Evolutionary conservation across 2,888 invertebrate genomes (phyloP), one percentile per base, ranked within the genome.

Genomic region (Pemphredon lugubris): DNA sequence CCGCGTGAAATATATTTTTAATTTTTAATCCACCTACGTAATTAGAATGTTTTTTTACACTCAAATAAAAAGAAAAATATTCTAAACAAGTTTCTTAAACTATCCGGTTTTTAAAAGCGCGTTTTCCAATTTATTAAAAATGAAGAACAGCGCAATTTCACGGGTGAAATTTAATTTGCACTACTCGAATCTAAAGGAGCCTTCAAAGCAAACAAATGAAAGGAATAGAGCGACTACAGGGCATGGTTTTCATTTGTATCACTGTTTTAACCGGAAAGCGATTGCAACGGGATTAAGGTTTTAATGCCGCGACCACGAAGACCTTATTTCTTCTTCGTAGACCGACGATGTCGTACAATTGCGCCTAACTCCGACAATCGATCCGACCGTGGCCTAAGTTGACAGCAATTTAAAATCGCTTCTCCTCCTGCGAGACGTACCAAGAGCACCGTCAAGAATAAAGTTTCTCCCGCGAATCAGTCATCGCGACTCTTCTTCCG

Each of bases 341-440:
- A 54, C 50, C 50, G 51, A 61, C 69, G 67, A 55, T 45, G 65
- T 60, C 61, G 59, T 67, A 69, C 74, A 79, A 87, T 87, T 87
- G 83, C 78, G 82, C 45, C 81, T 85, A 84, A 88, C 85, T 86
- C 83, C 51, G 84, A 79, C 86, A 88, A 89, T 85, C 83, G 87
- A 89, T 89, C 85, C 84, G 89, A 82, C 89, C 89, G 78, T 89
- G 89, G 87, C 87, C 87, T 81, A 85, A 87, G 84, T 89, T 89
- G 84, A 89, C 87, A 85, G 86, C 87, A 88, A 89, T 89, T 88
- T 86, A 89, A 79, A 85, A 78, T 85, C 77, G 77, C 78, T 81
- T 75, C 73, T 75, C 44, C 65, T 73, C 50, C 44, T 55, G 50
- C 60, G 47, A 69, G 47, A 44, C 64, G 48, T 47, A 67, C 53